Conservation (phyloP, 2,113 vertebrate genomes). For the Aldabrachelys gigantea region DNA sequence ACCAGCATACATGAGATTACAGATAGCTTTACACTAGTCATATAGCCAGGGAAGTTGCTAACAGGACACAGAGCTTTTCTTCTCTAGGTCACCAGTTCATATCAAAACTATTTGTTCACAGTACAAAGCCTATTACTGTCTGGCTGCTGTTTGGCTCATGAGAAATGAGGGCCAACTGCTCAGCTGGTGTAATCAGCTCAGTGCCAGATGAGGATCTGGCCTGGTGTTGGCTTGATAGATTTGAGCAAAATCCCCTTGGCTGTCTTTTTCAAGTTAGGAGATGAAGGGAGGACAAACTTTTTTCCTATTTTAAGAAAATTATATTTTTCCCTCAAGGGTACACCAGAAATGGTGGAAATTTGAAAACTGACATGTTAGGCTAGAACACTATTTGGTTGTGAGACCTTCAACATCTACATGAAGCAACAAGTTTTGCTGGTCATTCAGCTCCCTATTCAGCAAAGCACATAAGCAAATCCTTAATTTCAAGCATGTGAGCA, state of each 20-base stretch:
- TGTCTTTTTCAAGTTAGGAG: not conserved
- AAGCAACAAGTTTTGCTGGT: not conserved
- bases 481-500: not conserved
- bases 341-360: not conserved
- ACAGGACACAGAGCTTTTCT: not conserved
- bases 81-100: not conserved
- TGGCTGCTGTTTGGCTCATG: not conserved
- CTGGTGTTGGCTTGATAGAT: not conserved
- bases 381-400: not conserved
- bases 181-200: not conserved
- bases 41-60: not conserved
- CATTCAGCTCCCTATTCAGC: not conserved
- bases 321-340: not conserved
- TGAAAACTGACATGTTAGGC: not conserved
- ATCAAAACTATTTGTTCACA: not conserved
- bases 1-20: not conserved
- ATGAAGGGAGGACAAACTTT: not conserved
- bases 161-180: not conserved
- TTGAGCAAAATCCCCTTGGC: not conserved
- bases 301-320: not conserved
- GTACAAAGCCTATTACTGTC: not conserved
- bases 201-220: not conserved
- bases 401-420: not conserved
- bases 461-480: not conserved
- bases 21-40: not conserved